phyloP scores from a whole-genome alignment of 30 jellyfish, hydroid and myxozoan species.

The Cassiopea xamachana region DNA sequence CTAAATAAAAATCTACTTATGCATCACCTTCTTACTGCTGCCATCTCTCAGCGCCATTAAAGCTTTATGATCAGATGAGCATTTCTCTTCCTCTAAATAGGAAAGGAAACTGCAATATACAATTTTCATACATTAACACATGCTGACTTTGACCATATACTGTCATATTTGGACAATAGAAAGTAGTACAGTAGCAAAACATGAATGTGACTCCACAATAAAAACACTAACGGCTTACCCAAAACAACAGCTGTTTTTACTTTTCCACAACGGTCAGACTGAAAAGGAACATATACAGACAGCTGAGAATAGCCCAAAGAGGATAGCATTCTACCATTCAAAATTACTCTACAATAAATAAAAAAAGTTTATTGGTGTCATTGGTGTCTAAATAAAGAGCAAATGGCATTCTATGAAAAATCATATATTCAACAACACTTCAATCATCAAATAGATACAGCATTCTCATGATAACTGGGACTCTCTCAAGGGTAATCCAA shows the following conservation, averaged over 20 bases:
- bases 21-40: constrained; percentile 65
- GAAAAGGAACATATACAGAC: background rate
- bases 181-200: background rate
- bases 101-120: background rate
- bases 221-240: constrained; percentile 17
- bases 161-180: background rate
- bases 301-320: too few species aligned
- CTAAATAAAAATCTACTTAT: too few species aligned
- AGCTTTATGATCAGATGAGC: constrained; percentile 81
- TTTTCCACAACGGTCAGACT: constrained; percentile 94
- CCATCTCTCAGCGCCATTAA: constrained; percentile 79
- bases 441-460: too few species aligned
- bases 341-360: too few species aligned
- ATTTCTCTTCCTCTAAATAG: constrained; percentile 73
- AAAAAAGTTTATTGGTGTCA: too few species aligned
- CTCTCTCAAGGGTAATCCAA: too few species aligned
- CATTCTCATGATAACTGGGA: too few species aligned
- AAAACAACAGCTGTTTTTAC: constrained; percentile 80
- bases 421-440: too few species aligned
- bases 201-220: background rate
- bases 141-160: background rate
- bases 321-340: too few species aligned
- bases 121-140: background rate
- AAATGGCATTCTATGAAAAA: too few species aligned
- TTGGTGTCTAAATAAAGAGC: too few species aligned